Base-by-base conservation (phyloP, 2,888 invertebrate genomes). In the Pardosa pseudoannulata region DNA sequence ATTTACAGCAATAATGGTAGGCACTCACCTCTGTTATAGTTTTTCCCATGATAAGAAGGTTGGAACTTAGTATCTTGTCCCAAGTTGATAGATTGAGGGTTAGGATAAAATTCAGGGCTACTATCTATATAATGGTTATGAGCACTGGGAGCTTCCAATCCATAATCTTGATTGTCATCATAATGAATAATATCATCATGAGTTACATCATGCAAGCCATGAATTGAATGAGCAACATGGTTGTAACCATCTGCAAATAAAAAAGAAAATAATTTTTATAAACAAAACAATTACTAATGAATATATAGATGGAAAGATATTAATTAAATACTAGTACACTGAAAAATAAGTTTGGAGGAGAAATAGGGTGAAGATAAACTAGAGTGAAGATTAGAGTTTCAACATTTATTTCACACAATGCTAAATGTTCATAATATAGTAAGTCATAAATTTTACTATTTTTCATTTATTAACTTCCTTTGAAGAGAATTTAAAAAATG, bases 141-240 rank as follows among this genome's bases (percentile, higher is more conserved):
- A 39, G 88, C 72, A 67, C 76, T 79, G 7, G 88, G 85, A n/a
- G 89, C 81, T 64, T 89, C 89, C 29, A 89, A 76, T 27, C 89
- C 89, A 73, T 89, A 89, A n/a, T 89, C 89, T 46, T 88, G 89
- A 16, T 79, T 74, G 70, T 89, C 89, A 28, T 89, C 89, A 73
- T 83, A 88, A 27, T 86, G 88, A 13, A 89, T 81, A 64, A 89
- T 88, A 0, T 89, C 89, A 29, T 89, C 89, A 64, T 89, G 89
- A 32, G 74, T 85, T 29, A 89, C 87, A 27, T 89, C 89, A 78
- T 89, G 89, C 11, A 89, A 74, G 9, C 89, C 88, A 72, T 89
- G 89, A 86, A 89, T 88, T 7, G 89, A 88, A 75, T 89, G 89
- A 11, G 88, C 36, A 13, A 89, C 86, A 83, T 89, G 89, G 46